Evolutionary conservation across 2,888 invertebrate species (phyloP).

Genomic region (Magallana nippona): DNA sequence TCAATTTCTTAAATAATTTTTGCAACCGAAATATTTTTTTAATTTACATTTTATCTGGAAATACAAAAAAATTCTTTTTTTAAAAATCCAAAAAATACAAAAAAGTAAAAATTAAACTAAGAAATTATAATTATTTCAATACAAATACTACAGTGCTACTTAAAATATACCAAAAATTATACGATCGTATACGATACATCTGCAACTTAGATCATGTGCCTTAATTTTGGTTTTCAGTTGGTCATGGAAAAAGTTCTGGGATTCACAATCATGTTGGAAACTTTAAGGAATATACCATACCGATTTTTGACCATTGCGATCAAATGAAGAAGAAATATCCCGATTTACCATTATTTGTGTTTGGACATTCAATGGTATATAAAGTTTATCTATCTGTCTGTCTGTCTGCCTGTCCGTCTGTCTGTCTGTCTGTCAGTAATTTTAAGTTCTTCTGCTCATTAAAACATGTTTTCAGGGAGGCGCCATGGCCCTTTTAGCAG

Average conservation of each 20-base stretch:
- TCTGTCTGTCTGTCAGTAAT: too few relatives aligned
- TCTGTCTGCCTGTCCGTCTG: background rate
- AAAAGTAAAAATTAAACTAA: too few relatives aligned
- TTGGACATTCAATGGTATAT: constrained; percentile 7
- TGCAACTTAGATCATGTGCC: background rate
- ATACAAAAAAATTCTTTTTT: too few relatives aligned
- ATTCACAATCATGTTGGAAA: background rate
- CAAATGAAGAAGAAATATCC: constrained; percentile 4
- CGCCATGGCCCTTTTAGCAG: constrained; percentile 77
- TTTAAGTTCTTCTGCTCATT: background rate
- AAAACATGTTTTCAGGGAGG: constrained; percentile 76
- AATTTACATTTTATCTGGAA: too few relatives aligned
- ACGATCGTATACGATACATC: too few relatives aligned
- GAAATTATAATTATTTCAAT: too few relatives aligned
- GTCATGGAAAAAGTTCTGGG: constrained; percentile 17
- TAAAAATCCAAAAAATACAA: too few relatives aligned
- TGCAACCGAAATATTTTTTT: too few relatives aligned
- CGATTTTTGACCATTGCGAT: background rate
- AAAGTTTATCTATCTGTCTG: background rate
- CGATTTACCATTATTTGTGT: background rate
- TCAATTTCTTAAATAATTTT: too few relatives aligned
- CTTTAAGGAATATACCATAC: constrained; percentile 1
- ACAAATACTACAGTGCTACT: too few relatives aligned
- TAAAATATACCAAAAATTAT: too few relatives aligned
- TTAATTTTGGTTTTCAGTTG: background rate